A percentile compares a stretch with the other conserved stretches of the same genome.
Evolutionary conservation across 2,113 vertebrate species (phyloP).

Genomic region (Ciconia boyciana): DNA sequence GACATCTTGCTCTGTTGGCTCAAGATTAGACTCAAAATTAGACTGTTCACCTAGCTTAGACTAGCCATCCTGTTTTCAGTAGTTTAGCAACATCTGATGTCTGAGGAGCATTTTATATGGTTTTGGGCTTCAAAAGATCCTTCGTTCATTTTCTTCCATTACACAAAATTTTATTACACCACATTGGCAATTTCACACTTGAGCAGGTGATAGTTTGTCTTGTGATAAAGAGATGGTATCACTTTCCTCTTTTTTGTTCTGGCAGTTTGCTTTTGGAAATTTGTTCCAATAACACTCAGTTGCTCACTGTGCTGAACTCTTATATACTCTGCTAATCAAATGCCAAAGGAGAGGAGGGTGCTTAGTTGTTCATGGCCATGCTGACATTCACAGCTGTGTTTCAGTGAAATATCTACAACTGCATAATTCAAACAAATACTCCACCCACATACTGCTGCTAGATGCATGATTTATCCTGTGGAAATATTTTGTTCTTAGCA

Average conservation of each 20-base stretch:
- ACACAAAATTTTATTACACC: background rate
- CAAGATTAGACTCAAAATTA: background rate
- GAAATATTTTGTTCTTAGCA: background rate
- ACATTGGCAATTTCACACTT: background rate
- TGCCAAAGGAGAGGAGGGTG: background rate
- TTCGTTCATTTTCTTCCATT: background rate
- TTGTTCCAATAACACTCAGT: background rate
- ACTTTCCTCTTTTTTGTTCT: background rate
- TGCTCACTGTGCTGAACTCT: background rate
- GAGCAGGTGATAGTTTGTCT: background rate
- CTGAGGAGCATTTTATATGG: background rate
- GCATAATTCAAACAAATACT: background rate
- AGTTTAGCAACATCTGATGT: background rate
- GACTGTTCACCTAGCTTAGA: background rate
- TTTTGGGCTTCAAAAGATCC: background rate
- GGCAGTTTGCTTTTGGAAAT: background rate
- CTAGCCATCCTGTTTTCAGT: background rate
- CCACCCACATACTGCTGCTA: background rate
- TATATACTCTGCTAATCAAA: background rate
- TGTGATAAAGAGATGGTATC: background rate
- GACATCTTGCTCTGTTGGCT: background rate
- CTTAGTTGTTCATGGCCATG: background rate
- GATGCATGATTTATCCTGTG: background rate
- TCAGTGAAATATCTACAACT: background rate
- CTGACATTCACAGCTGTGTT: background rate